A percentile compares a stretch with the other conserved stretches of the same genome.
Evolutionary conservation across 2,113 vertebrate species (phyloP).

Genomic region (Theristicus caerulescens): DNA sequence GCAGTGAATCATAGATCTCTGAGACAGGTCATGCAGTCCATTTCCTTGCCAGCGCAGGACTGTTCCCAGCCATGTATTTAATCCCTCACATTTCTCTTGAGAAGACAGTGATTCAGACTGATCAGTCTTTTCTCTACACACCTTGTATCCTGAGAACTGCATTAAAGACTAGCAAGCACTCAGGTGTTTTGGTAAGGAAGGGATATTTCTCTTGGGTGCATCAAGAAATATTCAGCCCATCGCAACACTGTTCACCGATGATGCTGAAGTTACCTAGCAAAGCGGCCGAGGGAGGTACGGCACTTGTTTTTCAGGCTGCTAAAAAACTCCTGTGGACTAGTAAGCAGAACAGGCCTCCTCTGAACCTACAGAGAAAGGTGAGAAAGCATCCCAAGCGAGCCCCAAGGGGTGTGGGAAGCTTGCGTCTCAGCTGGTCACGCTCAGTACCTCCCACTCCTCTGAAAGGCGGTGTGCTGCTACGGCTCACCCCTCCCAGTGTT

Average conservation of each 20-base stretch:
- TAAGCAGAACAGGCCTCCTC: neutral
- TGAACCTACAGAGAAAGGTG: neutral
- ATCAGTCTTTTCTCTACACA: neutral
- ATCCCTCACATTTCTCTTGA: conserved; percentile 19
- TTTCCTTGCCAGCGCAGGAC: conserved; percentile 14
- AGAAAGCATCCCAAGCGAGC: neutral
- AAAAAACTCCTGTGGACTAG: neutral
- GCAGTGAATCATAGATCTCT: conserved; percentile 45
- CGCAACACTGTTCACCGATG: neutral
- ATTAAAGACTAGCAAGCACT: neutral
- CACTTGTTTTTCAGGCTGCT: neutral
- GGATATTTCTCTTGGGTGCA: neutral
- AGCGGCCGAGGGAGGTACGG: neutral
- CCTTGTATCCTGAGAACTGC: neutral
- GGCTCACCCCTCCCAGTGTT: neutral
- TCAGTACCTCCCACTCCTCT: neutral
- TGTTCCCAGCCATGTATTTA: conserved; percentile 28
- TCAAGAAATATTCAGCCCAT: neutral
- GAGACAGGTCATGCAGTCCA: conserved; percentile 37
- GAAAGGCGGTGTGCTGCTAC: neutral
- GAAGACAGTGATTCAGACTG: conserved; percentile 28
- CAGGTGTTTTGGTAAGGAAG: neutral
- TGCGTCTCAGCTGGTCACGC: neutral
- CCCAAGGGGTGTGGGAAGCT: neutral
- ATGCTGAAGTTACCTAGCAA: neutral